Evolutionary conservation across 1,140 invertebrate species (phyloP).

Genomic region (Zaprionus lachaisei): DNA sequence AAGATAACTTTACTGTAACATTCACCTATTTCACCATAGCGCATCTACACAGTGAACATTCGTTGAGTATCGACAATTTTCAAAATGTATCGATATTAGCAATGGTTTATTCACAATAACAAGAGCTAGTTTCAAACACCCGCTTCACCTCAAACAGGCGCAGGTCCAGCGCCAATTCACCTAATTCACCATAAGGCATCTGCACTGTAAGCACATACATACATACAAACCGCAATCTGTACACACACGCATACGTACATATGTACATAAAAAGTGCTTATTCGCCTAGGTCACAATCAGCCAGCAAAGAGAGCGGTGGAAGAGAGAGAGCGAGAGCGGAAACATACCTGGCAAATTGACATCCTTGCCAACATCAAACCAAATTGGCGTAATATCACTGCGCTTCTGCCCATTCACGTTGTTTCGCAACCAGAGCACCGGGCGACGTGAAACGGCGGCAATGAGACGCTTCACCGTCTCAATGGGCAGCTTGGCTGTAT

Average conservation of each 20-base stretch:
- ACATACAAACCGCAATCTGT: slow-evolving; percentile 12
- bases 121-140: neutral
- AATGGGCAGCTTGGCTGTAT: slow-evolving; percentile 74
- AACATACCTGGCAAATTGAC: slow-evolving; percentile 73
- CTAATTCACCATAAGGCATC: neutral
- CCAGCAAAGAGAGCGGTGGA: neutral
- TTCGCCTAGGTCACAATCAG: slow-evolving; percentile 5
- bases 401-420: slow-evolving; percentile 69
- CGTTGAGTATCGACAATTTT: too few species aligned
- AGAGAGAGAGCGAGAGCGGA: neutral
- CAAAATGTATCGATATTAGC: too few species aligned
- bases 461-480: slow-evolving; percentile 75
- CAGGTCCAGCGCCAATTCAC: neutral
- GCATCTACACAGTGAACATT: neutral
- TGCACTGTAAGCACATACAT: slow-evolving; percentile 8
- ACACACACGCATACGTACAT: slow-evolving; percentile 5
- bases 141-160: too few species aligned
- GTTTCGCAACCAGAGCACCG: slow-evolving; percentile 69
- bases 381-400: slow-evolving; percentile 74
- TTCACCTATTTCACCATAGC: neutral
- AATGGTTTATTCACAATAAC: neutral
- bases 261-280: neutral
- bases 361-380: slow-evolving; percentile 77
- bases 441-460: slow-evolving; percentile 70
- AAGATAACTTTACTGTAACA: neutral